Evolutionary conservation across 1,140 invertebrate species (phyloP), one percentile per base, ranked within the genome.

Genomic region (Ceratina japonica): DNA sequence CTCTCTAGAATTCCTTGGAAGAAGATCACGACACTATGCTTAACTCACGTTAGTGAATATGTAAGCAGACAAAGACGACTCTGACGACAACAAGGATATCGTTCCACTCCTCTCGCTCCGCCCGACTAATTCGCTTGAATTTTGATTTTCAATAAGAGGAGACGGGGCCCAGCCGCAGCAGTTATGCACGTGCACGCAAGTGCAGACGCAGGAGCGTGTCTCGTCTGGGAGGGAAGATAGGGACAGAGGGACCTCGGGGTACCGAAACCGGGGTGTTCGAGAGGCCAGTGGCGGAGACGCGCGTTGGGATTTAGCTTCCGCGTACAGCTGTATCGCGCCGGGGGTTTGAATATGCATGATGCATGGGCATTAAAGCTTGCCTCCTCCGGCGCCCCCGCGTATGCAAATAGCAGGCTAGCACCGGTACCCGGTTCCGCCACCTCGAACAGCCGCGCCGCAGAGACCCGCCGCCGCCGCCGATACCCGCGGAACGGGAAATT

Each of bases 311-410:
- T 92, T 90, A 90, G 90, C 90, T 91, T 92, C 87, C 89, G 86
- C 87, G 90, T 91, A 91, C 89, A 91, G 90, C 88, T 90, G 91
- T 91, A 91, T 88, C 89, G 83, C 80, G 87, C 74, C 85, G 78
- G 87, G 88, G 88, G 87, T 91, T 91, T 92, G 91, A 92, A 92
- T 92, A 92, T 92, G 91, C 90, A 92, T 92, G 91, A 92, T 91
- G 91, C 91, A 92, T 92, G 89, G 89, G 90, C 91, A 92, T 92
- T 92, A 92, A 92, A 91, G 90, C 91, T 86, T 83, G 83, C 82
- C 70, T 80, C 75, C 80, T 82, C 77, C 61, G 78, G 71, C 75
- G 61, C 78, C 85, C 75, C 61, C 87, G 79, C 90, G 85, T 92
- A 92, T 92, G 91, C 89, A 92, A 92, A 92, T 91, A 91, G 83